Evolutionary conservation across 1,140 invertebrate genomes (phyloP), one percentile per base, ranked within the genome.

Genomic region (Andrena cerasifolii): DNA sequence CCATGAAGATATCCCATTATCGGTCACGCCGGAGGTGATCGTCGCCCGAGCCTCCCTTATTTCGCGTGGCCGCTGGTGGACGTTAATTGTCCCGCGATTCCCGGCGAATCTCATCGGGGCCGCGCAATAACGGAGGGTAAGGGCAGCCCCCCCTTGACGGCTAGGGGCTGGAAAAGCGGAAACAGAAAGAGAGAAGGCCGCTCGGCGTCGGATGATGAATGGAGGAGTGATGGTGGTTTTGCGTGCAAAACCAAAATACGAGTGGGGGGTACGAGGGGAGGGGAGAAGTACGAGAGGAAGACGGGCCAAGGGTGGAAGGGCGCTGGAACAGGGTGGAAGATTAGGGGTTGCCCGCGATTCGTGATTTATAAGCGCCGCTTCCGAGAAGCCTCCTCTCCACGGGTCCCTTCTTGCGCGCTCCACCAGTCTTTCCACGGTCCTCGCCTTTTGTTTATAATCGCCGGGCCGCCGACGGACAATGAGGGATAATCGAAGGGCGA

Each of bases 161-260:
- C 12, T 24, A 28, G 40, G 59, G 26, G 33, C 16, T 36, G 58
- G 59, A 47, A 74, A 74, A 74, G 58, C 66, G 58, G 58, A 73
- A 78, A 74, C 59, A 65, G 73, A 66, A 56, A 58, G 68, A 51
- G 72, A 86, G 83, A 84, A 85, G 75, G 79, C 43, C 59, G 83
- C 72, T 66, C 61, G 77, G 72, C 66, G 67, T 51, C 74, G 82
- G 82, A 91, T 92, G 91, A 92, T 91, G 90, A 92, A 92, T 92
- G 89, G 89, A 82, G 86, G 80, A 88, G 85, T 88, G 89, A 91
- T 91, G 91, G 90, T 89, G 85, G 84, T 90, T 92, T 92, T 89
- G 91, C 90, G 91, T 91, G 91, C 86, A 85, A 89, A 83, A 84
- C 83, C 75, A 85, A 85, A 86, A 85, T 82, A 61, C 83, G 53